Evolutionary conservation across 2,797 vertebrate species (phyloP).

Genomic region (Botia almorhae): DNA sequence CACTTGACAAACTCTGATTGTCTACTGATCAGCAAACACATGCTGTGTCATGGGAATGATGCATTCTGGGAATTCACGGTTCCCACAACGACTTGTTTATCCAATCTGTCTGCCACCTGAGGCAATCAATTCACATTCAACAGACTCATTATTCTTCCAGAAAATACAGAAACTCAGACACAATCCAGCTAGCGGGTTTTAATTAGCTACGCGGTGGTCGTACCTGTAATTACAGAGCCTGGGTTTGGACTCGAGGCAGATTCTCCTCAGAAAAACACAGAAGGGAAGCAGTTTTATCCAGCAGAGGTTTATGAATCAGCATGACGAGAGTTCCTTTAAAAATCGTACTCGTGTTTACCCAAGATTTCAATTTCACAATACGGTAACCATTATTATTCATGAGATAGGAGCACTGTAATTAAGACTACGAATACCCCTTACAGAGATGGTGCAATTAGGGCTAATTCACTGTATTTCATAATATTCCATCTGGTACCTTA

Average conservation of each 20-base stretch:
- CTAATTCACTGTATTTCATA: conserved; percentile 28
- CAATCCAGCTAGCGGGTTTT: conserved; percentile 13
- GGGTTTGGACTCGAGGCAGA: conserved; percentile 13
- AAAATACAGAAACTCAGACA: conserved; percentile 24
- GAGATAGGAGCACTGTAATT: conserved; percentile 27
- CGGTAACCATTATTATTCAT: conserved; percentile 26
- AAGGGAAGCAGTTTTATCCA: conserved; percentile 11
- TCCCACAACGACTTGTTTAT: conserved; percentile 31
- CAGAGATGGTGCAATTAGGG: conserved; percentile 20
- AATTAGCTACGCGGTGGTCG: conserved; percentile 22
- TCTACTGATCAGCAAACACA: conserved; percentile 30
- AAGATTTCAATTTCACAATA: neutral
- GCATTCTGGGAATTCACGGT: conserved; percentile 28
- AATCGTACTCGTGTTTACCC: neutral
- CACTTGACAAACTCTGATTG: conserved; percentile 12
- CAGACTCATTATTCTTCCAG: conserved; percentile 33
- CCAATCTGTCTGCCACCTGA: conserved; percentile 45
- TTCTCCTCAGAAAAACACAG: conserved; percentile 1
- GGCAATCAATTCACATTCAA: conserved; percentile 47
- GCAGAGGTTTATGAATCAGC: neutral
- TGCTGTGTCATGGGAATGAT: conserved; percentile 20
- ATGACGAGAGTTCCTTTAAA: conserved; percentile 8
- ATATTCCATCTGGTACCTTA: conserved; percentile 34
- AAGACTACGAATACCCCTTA: conserved; percentile 1
- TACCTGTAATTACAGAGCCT: conserved; percentile 33